A percentile compares a stretch with the other conserved stretches of the same genome.
Evolutionary conservation across 1,140 invertebrate genomes (phyloP).

Genomic region (Aradophagus sp.): DNA sequence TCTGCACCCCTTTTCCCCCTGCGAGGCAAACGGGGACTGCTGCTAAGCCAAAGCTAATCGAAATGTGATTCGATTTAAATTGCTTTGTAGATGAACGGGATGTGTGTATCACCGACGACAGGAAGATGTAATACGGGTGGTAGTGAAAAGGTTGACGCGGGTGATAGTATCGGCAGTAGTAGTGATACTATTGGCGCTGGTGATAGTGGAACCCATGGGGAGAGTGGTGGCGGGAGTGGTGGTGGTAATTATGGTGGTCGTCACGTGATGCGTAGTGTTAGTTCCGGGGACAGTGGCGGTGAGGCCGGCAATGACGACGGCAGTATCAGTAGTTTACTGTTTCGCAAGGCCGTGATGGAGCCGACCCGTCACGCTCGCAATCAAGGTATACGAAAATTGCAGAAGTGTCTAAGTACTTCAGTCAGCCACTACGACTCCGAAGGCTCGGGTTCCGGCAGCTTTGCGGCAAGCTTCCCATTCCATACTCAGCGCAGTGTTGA

Average conservation of each 20-base stretch:
- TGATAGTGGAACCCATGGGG: conserved; percentile 53
- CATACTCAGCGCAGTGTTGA: conserved; percentile 77
- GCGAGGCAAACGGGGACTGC: no score
- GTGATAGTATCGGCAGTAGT: conserved; percentile 65
- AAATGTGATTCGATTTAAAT: conserved; percentile 58
- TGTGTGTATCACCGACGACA: conserved; percentile 80
- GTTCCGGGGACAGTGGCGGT: conserved; percentile 56
- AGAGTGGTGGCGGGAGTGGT: conserved; percentile 64
- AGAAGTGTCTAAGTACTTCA: conserved; percentile 87
- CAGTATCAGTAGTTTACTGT: conserved; percentile 62
- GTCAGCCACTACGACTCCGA: conserved; percentile 82
- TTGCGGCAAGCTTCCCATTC: conserved; percentile 73
- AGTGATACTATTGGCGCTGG: conserved; percentile 61
- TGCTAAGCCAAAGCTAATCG: conserved; percentile 34
- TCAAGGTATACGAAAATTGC: conserved; percentile 92
- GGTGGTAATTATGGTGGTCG: conserved; percentile 68
- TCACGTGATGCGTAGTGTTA: conserved; percentile 62
- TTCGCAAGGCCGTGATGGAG: conserved; percentile 62
- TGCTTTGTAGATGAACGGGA: conserved; percentile 85
- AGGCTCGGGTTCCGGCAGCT: conserved; percentile 67
- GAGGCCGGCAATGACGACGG: conserved; percentile 62
- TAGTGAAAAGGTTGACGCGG: conserved; percentile 66
- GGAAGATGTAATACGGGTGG: conserved; percentile 68
- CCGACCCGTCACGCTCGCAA: conserved; percentile 81
- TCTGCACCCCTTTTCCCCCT: no score